phyloP scores from a whole-genome alignment of 2,113 vertebrate species.

The Oxygymnocypris stewartii region DNA sequence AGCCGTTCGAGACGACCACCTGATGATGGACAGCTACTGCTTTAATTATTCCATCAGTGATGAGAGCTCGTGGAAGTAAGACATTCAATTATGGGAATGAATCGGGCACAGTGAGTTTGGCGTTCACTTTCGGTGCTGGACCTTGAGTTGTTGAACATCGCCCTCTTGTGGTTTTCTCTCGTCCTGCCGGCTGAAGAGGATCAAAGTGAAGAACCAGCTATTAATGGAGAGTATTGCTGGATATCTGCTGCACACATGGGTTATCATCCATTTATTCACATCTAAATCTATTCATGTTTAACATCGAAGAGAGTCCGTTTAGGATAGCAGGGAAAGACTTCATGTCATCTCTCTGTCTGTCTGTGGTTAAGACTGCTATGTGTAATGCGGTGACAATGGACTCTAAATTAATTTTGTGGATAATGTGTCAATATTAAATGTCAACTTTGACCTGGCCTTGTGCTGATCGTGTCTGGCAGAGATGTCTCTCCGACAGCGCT shows the following conservation, averaged over 20 bases:
- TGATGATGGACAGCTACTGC: conserved; percentile 59
- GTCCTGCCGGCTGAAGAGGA: background rate
- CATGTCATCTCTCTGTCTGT: conserved; percentile 11
- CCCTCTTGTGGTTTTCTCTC: conserved; percentile 76
- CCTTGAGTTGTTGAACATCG: conserved; percentile 71
- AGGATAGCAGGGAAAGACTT: background rate
- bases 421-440: conserved; percentile 85
- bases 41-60: conserved; percentile 44
- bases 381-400: conserved; percentile 73
- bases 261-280: background rate
- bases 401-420: conserved; percentile 80
- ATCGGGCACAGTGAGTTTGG: conserved; percentile 69
- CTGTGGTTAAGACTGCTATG: conserved; percentile 40
- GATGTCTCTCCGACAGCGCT: conserved; percentile 67
- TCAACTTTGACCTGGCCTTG: conserved; percentile 75
- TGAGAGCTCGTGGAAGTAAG: conserved; percentile 53
- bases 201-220: too few relatives aligned
- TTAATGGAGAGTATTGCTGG: background rate
- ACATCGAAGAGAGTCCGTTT: background rate
- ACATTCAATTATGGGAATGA: conserved; percentile 76
- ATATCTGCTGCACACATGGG: background rate
- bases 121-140: conserved; percentile 21
- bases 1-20: conserved; percentile 58
- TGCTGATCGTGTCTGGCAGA: conserved; percentile 52
- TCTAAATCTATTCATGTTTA: background rate